Evolutionary conservation across 2,113 vertebrate species (phyloP), one percentile per base, ranked within the genome.

Genomic region (Melanerpes aurifrons): DNA sequence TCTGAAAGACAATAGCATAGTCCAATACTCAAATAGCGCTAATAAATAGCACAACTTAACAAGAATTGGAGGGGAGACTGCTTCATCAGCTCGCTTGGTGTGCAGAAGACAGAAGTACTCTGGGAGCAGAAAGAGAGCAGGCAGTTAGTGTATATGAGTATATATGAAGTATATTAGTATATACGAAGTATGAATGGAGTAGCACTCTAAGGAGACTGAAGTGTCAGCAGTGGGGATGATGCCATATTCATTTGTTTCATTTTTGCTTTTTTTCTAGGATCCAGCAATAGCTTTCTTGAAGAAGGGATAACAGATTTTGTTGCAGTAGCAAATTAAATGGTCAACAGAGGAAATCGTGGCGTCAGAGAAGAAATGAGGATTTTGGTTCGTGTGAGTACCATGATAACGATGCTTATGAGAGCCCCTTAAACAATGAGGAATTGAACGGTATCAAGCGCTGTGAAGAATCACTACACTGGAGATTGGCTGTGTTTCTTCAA

Each of bases 141-240:
- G 35, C 25, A 54, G 19, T 20, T 32, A 70, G 18, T 37, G 10
- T 37, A 37, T 37, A 37, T 37, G 10, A 9, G 10, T 40, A 40
- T 19, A 64, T 15, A 12, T 1, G 1, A 21, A 68, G 19, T 19
- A 7, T 1, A 37, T 37, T 40, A 40, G 40, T 40, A 40, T 19
- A 64, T 15, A 10, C 1, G 1, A 21, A 68, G 19, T 19, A 7
- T 1, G 22, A 15, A 43, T 1, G 5, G 22, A 73, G 35, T 1
- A 21, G 57, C 45, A 32, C 24, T 9, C 16, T 57, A 29, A 68
- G 43, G 43, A 90, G 74, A 57, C 50, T 5, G 53, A 47, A 35
- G 9, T 50, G 29, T 3, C 73, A 73, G 50, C 74, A 72, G 0
- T 5, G 45, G 45, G 43, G 13, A 54, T 24, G 31, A 62, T 19